Evolutionary conservation across 2,888 invertebrate genomes (phyloP).

Genomic region (Punctoribates punctum): DNA sequence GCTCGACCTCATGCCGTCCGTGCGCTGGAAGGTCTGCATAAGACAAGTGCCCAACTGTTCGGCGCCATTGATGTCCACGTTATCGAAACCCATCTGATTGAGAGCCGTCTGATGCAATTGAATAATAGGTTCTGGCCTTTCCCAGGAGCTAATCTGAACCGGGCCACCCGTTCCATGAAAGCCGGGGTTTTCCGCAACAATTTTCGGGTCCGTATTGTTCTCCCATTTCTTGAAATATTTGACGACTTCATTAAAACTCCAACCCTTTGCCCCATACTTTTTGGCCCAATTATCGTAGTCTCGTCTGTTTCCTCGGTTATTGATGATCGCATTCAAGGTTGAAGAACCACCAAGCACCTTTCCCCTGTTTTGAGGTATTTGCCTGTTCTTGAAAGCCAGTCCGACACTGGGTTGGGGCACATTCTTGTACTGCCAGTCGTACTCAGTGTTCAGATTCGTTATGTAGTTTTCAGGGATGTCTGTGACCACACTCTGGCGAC

Average conservation of each 20-base stretch:
- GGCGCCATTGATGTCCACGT: background rate
- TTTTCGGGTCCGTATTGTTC: too few species aligned
- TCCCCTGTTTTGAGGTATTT: background rate
- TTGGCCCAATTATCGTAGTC: background rate
- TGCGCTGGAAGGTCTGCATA: background rate
- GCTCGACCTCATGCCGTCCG: background rate
- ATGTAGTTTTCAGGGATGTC: background rate
- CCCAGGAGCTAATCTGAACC: background rate
- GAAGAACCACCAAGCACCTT: constrained; percentile 3
- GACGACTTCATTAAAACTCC: too few species aligned
- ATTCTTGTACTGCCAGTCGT: constrained; percentile 2
- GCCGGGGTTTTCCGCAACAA: too few species aligned
- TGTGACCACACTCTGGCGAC: background rate
- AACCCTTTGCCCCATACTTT: background rate
- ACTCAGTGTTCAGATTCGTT: background rate
- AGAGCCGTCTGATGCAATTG: background rate
- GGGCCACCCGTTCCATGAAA: background rate
- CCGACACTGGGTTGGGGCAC: background rate
- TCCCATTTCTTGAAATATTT: too few species aligned
- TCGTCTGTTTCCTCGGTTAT: background rate
- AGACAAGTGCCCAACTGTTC: background rate
- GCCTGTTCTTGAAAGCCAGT: background rate
- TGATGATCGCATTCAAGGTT: background rate
- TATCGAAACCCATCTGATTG: background rate
- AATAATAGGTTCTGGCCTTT: background rate